Conservation (phyloP, 2,888 invertebrate species). For the Eupithecia insigniata region DNA sequence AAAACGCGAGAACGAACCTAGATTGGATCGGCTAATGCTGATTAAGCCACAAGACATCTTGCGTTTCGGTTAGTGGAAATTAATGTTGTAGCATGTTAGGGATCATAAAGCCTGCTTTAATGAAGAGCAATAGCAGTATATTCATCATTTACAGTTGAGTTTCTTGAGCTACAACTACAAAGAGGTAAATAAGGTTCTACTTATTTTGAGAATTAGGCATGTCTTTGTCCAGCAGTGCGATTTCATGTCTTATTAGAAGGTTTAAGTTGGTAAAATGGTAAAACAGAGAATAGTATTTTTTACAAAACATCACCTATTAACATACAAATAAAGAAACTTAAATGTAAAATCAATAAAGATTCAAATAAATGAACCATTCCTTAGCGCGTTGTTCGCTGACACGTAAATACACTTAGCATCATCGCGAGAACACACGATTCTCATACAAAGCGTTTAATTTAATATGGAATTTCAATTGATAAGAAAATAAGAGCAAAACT, state of each 20-base stretch:
- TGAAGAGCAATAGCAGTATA: not conserved
- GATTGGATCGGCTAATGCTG: conserved; percentile 68
- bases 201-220: not conserved
- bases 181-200: not conserved
- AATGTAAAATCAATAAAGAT: conserved; percentile 46
- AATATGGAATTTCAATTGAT: conserved; percentile 57
- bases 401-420: conserved; percentile 66
- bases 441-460: conserved; percentile 55
- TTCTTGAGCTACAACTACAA: not conserved
- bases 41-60: conserved; percentile 77
- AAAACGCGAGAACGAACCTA: conserved; percentile 74
- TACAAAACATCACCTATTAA: conserved; percentile 12
- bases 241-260: not conserved
- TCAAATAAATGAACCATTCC: conserved; percentile 51
- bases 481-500: conserved; percentile 37
- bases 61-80: conserved; percentile 58
- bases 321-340: conserved; percentile 11
- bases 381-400: conserved; percentile 56
- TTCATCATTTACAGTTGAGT: conserved; percentile 3
- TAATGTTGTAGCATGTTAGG: conserved; percentile 49
- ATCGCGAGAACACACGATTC: conserved; percentile 57
- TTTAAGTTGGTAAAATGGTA: not conserved
- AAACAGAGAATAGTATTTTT: conserved; percentile 13
- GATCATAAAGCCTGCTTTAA: not conserved
- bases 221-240: not conserved